Base-by-base conservation (phyloP, 2,888 invertebrate genomes). In the Sinohyriopsis cumingii region DNA sequence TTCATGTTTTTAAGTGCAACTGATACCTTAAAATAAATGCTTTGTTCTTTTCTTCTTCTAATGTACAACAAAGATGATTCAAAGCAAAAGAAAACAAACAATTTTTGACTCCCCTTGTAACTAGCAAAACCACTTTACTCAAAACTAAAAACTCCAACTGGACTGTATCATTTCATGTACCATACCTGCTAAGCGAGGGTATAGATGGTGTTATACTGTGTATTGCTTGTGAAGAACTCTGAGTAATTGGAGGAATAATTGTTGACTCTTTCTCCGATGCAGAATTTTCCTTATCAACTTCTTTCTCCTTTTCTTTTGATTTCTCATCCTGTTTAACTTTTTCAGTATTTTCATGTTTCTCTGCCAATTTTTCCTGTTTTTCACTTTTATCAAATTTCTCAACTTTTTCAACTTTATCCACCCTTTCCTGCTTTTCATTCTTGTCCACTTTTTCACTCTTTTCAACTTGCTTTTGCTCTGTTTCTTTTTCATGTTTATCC, bases 101-200 rank as follows among this genome's bases (percentile, higher is more conserved):
- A 15, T 15, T 45, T 45, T 15, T 45, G 12, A 45, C 15, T 45
- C 15, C 12, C 12, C 15, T 15, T 45, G 12, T 45, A 45, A 45
- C 45, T 45, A 45, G 45, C 45, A 45, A 45, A 45, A 15, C 12
- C 45, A 45, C 45, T 12, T 9, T 45, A 45, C 45, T 45, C 45
- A 45, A 45, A 45, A 45, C 3, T 45, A 45, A 45, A 45, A 45
- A 45, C 45, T 45, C 3, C 45, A 45, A 45, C 12, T 15, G 9
- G 45, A 45, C 2, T 45, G 45, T 45, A 45, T 45, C 45, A 15
- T 45, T 45, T 45, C 45, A 45, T 45, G 45, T 15, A 22, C 25
- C 78, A 72, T 68, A 85, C 84, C 83, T 85, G 75, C 75, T 81
- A 53, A 84, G 71, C 28, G 82, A 73, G 59, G 83, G 82, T 64